Evolutionary conservation across 2,797 vertebrate genomes (phyloP), one percentile per base, ranked within the genome.

Genomic region (Phalanger gymnotis): DNA sequence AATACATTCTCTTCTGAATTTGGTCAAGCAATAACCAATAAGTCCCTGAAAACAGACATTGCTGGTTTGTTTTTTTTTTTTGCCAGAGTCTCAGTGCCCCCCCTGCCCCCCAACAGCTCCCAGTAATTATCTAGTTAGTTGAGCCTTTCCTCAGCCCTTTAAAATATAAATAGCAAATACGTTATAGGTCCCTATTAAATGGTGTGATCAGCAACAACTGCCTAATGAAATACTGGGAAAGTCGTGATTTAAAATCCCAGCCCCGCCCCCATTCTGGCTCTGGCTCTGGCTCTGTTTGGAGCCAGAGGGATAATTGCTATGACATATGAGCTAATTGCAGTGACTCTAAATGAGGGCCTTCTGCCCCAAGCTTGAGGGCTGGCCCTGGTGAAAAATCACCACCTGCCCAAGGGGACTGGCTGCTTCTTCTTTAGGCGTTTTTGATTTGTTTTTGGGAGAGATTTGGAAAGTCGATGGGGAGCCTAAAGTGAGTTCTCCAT

Each of bases 131-230:
- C 97, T 98, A 97, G 98, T 98, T 96, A 98, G 98, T 97, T 95
- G 96, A 97, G 95, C 96, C 95, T 97, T 98, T 98, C 97, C 96
- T 97, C 95, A 97, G 97, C 95, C 96, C 96, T 96, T 98, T 97
- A 97, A 97, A 97, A 98, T 98, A 98, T 97, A 98, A 98, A 98
- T 97, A 98, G 98, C 93, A 97, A 96, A 89, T 97, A 96, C 98
- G 98, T 99, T 98, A 98, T 98, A 97, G 92, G 97, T 97, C 2
- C 10, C 97, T 97, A 97, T 98, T 98, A 98, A 98, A 98, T 98
- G 98, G 98, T 98, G 98, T 97, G 98, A 98, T 98, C 98, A 99
- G 98, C 98, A 98, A 98, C 98, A 98, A 98, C 98, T 98, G 98
- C 98, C 98, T 98, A 98, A 98, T 98, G 98, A 98, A 98, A 98